These are phyloP conservation scores for Craterocephalus amniculus DNA, from an alignment of 2,797 vertebrate species.

Conservation along the genomic window DNA sequence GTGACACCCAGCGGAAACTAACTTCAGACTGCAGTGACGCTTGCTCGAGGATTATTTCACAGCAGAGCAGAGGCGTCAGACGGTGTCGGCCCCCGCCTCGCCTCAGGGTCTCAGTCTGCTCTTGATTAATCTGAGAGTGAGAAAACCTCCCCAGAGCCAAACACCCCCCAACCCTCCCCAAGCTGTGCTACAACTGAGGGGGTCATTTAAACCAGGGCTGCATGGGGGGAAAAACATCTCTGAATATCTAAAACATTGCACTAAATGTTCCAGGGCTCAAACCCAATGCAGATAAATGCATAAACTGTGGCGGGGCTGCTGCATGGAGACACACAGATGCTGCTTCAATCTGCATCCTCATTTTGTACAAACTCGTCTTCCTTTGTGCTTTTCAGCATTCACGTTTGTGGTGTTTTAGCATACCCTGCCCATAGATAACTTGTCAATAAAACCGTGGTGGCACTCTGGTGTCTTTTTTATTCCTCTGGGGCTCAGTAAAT, in stretches of 20 bases:
- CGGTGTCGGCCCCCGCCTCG: slow-evolving; percentile 55
- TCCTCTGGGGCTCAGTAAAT: not conserved
- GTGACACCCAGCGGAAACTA: slow-evolving; percentile 31
- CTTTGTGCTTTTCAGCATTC: slow-evolving; percentile 1
- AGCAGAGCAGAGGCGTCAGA: slow-evolving; percentile 70
- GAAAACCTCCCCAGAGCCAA: slow-evolving; percentile 69
- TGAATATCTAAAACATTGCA: slow-evolving; percentile 65
- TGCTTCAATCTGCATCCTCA: slow-evolving; percentile 14
- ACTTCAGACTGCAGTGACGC: slow-evolving; percentile 36
- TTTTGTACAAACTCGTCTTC: not conserved
- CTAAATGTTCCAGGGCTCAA: slow-evolving; percentile 56
- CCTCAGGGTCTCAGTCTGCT: slow-evolving; percentile 76
- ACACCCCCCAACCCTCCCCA: slow-evolving; percentile 22
- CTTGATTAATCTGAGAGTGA: slow-evolving; percentile 79
- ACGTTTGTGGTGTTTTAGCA: slow-evolving; percentile 5
- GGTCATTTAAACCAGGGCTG: slow-evolving; percentile 63
- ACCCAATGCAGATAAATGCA: slow-evolving; percentile 14
- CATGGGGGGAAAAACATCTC: slow-evolving; percentile 42
- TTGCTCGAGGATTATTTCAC: slow-evolving; percentile 67
- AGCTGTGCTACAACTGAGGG: slow-evolving; percentile 51
- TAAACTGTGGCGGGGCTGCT: not conserved
- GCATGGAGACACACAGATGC: not conserved
- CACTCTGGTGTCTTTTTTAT: not conserved
- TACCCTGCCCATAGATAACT: slow-evolving; percentile 4
- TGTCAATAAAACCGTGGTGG: slow-evolving; percentile 21